phyloP scores from a whole-genome alignment of 2,113 vertebrate genomes.

The Dinomys branickii region DNA sequence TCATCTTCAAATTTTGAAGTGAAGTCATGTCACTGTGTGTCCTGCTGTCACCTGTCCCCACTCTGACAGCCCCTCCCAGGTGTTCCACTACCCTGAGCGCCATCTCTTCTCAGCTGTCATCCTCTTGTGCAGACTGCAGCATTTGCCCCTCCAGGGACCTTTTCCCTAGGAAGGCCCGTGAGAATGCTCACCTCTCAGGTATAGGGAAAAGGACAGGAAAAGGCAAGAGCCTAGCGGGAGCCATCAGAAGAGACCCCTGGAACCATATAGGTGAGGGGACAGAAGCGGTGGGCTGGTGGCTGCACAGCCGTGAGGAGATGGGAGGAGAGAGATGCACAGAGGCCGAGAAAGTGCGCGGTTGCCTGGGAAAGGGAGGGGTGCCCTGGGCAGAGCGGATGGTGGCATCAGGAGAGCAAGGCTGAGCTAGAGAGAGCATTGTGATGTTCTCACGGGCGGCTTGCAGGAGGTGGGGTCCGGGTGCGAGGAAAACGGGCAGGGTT shows the following conservation, averaged over 20 bases:
- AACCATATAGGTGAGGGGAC: too few relatives aligned
- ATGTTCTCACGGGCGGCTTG: not conserved
- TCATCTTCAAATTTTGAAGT: constrained; percentile 33
- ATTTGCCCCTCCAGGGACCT: not conserved
- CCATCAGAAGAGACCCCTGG: not conserved
- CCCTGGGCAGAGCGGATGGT: rapidly evolving
- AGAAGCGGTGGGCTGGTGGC: not conserved
- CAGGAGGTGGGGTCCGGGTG: not conserved
- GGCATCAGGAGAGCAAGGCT: not conserved
- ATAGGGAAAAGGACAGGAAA: not conserved
- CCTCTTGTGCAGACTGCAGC: rapidly evolving
- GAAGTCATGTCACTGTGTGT: not conserved
- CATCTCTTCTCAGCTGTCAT: not conserved
- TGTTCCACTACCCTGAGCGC: too few relatives aligned
- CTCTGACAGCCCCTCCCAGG: not conserved
- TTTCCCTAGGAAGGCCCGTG: not conserved
- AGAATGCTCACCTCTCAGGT: not conserved
- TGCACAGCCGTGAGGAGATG: not conserved
- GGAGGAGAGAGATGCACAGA: too few relatives aligned
- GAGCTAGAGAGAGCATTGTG: rapidly evolving
- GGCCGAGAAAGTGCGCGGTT: rapidly evolving
- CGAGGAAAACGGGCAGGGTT: rapidly evolving
- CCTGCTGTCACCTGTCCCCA: not conserved
- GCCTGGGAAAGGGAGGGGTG: rapidly evolving
- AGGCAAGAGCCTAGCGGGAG: not conserved